Percentiles rank a stretch among this genome's conserved stretches.
phyloP scores from a whole-genome alignment of 2,888 invertebrate genomes.

The Oligia latruncula region DNA sequence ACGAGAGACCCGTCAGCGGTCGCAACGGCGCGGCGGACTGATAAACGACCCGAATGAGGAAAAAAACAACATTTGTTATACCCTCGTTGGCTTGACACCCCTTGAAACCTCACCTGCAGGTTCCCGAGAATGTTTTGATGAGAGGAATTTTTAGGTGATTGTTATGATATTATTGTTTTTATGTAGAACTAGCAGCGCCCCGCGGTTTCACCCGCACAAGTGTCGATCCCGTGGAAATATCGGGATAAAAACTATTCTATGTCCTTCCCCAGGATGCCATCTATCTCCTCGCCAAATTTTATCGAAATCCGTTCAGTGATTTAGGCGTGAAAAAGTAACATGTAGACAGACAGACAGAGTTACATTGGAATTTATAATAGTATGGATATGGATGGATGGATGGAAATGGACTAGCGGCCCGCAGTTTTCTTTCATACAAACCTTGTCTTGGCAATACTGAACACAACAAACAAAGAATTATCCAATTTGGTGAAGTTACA shows the following conservation, averaged over 20 bases:
- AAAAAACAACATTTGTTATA: constrained; percentile 62
- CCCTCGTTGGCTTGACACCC: constrained; percentile 46
- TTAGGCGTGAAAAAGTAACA: background rate
- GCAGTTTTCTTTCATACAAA: no score
- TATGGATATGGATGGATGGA: no score
- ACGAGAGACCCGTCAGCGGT: constrained; percentile 25
- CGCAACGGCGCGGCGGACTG: constrained; percentile 43
- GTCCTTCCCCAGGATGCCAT: background rate
- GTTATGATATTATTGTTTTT: background rate
- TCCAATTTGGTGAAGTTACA: no score
- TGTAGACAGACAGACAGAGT: no score
- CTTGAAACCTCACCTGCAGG: constrained; percentile 48
- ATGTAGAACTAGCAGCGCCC: background rate
- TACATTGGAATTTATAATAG: no score
- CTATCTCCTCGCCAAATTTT: background rate
- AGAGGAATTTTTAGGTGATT: background rate
- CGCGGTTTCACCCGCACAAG: background rate
- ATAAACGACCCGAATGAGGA: constrained; percentile 58
- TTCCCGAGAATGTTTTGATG: constrained; percentile 45
- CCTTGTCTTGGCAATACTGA: no score
- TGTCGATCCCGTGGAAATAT: no score
- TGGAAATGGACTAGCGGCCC: no score
- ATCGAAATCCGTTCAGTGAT: background rate
- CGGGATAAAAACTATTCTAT: no score
- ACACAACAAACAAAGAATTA: no score